A percentile compares a stretch with the other conserved stretches of the same genome.
Evolutionary conservation across 2,888 invertebrate species (phyloP).

Genomic region (Cantharis nigra): DNA sequence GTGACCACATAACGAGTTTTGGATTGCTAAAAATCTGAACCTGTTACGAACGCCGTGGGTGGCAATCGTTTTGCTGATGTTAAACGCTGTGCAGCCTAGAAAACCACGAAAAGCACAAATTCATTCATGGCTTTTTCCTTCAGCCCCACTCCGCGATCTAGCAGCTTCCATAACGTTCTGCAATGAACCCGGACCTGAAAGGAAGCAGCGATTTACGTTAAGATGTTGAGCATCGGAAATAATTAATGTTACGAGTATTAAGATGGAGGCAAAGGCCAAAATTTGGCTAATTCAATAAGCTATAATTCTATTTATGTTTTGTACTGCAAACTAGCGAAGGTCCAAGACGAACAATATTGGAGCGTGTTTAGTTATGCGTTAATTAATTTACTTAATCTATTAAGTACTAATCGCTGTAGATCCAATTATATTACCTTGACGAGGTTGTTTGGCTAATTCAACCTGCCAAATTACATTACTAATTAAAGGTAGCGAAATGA

Average conservation of each 20-base stretch:
- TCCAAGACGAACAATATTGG: neutral
- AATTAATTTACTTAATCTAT: neutral
- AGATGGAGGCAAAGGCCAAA: too few relatives aligned
- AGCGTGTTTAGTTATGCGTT: neutral
- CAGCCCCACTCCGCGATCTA: neutral
- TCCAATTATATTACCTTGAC: neutral
- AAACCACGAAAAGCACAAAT: neutral
- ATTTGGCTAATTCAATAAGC: neutral
- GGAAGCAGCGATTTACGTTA: neutral
- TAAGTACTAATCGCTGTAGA: neutral
- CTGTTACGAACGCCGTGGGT: neutral
- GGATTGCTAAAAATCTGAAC: neutral
- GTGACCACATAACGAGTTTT: neutral
- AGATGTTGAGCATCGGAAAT: neutral
- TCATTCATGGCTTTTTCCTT: neutral
- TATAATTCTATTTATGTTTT: neutral
- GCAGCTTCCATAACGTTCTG: neutral
- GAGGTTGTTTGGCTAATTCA: neutral
- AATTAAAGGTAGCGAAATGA: constrained; percentile 20
- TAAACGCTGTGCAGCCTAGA: neutral
- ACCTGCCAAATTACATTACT: constrained; percentile 22
- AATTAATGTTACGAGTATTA: neutral
- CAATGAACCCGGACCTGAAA: neutral
- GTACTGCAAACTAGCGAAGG: neutral
- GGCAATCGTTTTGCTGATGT: neutral